Conservation (phyloP, 2,888 invertebrate species). For the Diadegma fenestrale region DNA sequence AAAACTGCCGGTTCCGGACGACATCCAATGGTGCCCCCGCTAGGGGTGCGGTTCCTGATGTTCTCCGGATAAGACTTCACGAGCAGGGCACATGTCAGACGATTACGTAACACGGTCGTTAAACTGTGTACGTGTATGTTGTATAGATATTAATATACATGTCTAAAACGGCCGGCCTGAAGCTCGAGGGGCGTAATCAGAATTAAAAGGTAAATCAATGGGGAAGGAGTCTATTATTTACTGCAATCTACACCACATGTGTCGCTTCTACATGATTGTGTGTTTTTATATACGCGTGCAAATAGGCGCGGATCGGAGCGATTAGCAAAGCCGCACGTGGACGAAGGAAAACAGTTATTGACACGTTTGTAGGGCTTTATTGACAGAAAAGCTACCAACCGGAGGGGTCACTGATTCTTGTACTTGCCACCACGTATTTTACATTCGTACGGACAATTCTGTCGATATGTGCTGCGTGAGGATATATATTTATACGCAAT, state of each 20-base stretch:
- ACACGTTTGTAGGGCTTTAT: slow-evolving; percentile 21
- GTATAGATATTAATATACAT: not conserved
- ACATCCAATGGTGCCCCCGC: slow-evolving; percentile 7
- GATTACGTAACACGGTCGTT: slow-evolving; percentile 7
- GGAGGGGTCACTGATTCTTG: slow-evolving; percentile 6
- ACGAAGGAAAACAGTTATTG: slow-evolving; percentile 34
- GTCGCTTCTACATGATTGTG: not conserved
- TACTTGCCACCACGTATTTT: slow-evolving; percentile 16
- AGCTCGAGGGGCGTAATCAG: not conserved
- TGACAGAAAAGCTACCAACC: not conserved
- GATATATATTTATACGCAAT: slow-evolving; percentile 5
- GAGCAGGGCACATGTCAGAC: slow-evolving; percentile 28
- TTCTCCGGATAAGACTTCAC: slow-evolving; percentile 45
- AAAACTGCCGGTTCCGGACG: slow-evolving; percentile 40
- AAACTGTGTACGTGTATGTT: not conserved
- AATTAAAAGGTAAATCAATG: not conserved
- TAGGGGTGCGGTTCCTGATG: slow-evolving; percentile 21
- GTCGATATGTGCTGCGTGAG: not conserved
- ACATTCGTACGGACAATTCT: slow-evolving; percentile 10
- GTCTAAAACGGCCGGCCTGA: no score
- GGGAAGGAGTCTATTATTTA: not conserved
- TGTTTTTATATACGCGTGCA: not conserved
- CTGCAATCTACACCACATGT: not conserved
- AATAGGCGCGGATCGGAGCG: not conserved
- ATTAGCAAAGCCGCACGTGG: not conserved